A percentile compares a stretch with the other conserved stretches of the same genome.
These are phyloP conservation scores for Acleris laterana DNA, from an alignment of 2,888 invertebrate genomes.

Conservation along the genomic window DNA sequence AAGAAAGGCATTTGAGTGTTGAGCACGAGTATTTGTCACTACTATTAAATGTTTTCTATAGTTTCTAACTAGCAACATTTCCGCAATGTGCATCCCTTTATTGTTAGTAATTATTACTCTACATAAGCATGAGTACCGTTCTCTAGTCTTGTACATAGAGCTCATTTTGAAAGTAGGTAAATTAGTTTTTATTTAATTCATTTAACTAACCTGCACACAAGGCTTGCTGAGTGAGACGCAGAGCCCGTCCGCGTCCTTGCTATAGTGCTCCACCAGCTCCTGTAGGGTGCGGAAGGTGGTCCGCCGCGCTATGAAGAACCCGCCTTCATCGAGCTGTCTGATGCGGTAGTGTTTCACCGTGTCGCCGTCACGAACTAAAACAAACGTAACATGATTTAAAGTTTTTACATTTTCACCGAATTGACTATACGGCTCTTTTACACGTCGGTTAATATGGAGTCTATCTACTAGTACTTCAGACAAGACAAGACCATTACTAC, in stretches of 20 bases:
- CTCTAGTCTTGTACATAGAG: too few relatives aligned
- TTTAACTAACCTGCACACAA: constrained; percentile 91
- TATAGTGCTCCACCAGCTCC: constrained; percentile 98
- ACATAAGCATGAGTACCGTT: too few relatives aligned
- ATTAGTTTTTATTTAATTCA: neutral
- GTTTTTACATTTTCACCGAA: neutral
- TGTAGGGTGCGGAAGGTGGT: constrained; percentile 98
- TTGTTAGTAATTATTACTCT: too few relatives aligned
- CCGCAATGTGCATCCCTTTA: too few relatives aligned
- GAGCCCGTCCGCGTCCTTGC: constrained; percentile 98
- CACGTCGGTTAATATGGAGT: too few relatives aligned
- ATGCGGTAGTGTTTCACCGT: constrained; percentile 99
- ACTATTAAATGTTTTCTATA: neutral
- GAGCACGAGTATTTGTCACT: neutral
- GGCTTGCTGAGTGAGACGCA: constrained; percentile 98
- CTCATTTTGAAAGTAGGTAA: neutral
- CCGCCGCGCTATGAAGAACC: constrained; percentile 99
- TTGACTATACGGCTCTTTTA: too few relatives aligned
- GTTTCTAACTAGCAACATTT: too few relatives aligned
- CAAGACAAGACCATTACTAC: too few relatives aligned
- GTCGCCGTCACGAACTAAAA: constrained; percentile 98
- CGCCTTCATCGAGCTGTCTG: constrained; percentile 98
- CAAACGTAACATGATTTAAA: constrained; percentile 40
- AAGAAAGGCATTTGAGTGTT: too few relatives aligned
- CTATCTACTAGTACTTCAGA: too few relatives aligned